These are phyloP conservation scores for Cylloceria caligata DNA, from an alignment of 2,888 invertebrate genomes.

Conservation along the genomic window DNA sequence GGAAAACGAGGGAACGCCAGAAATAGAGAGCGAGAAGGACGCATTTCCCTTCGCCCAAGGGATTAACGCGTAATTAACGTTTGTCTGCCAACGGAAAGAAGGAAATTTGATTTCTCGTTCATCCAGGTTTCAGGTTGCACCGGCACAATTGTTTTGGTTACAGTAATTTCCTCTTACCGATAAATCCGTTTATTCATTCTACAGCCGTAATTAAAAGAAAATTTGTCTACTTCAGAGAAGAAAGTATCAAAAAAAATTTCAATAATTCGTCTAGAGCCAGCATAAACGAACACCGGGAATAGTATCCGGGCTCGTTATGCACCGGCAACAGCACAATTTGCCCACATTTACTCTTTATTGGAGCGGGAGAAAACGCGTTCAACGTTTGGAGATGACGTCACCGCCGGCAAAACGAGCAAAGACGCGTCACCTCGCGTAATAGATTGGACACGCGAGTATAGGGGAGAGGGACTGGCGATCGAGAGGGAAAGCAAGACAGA, in stretches of 20 bases:
- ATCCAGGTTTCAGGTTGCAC: constrained; percentile 3
- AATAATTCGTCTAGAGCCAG: not conserved
- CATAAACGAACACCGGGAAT: too few relatives aligned
- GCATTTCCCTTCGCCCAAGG: constrained; percentile 67
- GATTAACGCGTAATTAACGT: constrained; percentile 69
- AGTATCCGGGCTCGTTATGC: too few relatives aligned
- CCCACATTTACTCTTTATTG: not conserved
- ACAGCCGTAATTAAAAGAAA: not conserved
- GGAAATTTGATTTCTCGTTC: constrained; percentile 62
- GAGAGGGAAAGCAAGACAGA: constrained; percentile 11
- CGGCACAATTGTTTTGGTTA: constrained; percentile 10
- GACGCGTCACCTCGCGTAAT: constrained; percentile 58
- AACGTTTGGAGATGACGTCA: constrained; percentile 65
- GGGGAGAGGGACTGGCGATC: constrained; percentile 22
- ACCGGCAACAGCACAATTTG: not conserved
- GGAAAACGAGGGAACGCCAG: constrained; percentile 54
- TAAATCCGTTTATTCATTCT: not conserved
- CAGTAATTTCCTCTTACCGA: not conserved
- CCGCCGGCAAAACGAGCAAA: constrained; percentile 42
- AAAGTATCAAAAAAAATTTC: not conserved
- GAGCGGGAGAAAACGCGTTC: constrained; percentile 50
- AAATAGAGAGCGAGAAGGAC: constrained; percentile 41
- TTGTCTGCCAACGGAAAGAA: constrained; percentile 58
- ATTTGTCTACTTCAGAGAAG: not conserved
- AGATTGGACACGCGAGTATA: not conserved